These are phyloP conservation scores for Siderastrea radians DNA, from an alignment of 92 coral and sea anemone genomes.

Conservation along the genomic window DNA sequence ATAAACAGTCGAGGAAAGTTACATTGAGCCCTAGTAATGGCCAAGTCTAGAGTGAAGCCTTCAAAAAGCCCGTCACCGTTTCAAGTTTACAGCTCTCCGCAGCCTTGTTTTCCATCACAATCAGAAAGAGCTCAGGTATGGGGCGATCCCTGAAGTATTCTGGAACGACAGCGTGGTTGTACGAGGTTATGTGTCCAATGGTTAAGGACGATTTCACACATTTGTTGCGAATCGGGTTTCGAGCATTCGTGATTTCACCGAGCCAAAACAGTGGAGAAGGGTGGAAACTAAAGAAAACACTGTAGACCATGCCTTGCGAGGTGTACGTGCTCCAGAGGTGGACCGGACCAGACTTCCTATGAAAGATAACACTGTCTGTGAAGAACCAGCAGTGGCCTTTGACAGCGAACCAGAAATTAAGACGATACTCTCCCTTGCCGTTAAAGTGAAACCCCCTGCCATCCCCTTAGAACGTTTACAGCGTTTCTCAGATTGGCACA, in stretches of 20 bases:
- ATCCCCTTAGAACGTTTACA: not conserved
- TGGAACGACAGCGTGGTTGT: constrained; percentile 15
- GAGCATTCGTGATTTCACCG: not conserved
- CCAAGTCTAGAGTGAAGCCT: not conserved
- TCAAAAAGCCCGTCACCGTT: not conserved
- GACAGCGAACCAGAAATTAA: not conserved
- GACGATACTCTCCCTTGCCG: not conserved
- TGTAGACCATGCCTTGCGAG: not conserved
- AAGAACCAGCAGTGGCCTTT: not conserved
- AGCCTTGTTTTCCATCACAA: not conserved
- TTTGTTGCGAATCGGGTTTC: not conserved
- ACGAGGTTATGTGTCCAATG: not conserved
- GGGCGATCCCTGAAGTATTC: not conserved
- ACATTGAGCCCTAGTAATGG: constrained; percentile 4
- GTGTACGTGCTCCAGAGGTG: constrained; percentile 18
- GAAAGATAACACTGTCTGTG: not conserved
- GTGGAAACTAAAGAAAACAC: not conserved
- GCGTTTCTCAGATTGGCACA: not conserved
- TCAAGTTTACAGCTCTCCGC: constrained; percentile 7
- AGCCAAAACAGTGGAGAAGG: not conserved
- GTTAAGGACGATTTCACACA: not conserved
- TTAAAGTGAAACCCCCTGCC: not conserved
- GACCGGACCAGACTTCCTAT: constrained; percentile 17
- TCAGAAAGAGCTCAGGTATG: not conserved
- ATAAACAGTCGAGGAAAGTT: not conserved